Evolutionary conservation across 2,888 invertebrate species (phyloP), one percentile per base, ranked within the genome.

Genomic region (Apocheima hispidaria): DNA sequence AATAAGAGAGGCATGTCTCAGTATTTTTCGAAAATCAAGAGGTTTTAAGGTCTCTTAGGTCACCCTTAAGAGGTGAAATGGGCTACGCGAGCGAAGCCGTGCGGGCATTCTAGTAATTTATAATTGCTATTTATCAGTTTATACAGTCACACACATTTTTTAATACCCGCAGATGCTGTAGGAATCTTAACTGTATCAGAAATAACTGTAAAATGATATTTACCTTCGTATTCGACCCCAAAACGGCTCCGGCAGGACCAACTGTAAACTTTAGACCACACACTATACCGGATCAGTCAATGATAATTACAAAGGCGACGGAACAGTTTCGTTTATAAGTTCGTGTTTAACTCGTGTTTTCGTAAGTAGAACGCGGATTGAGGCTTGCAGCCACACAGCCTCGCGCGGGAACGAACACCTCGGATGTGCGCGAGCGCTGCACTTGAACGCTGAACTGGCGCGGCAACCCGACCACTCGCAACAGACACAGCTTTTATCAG

Each of bases 381-480:
- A 65, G 70, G 72, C 74, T 77, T 71, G 53, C 65, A 78, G 61
- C 66, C 79, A 83, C 82, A 84, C 87, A 80, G 76, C 85, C 82
- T 81, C 79, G 81, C 82, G 73, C 77, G 74, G 68, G 70, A 74
- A 77, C 84, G 75, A 82, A 77, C 84, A 81, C 81, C 82, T 74
- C 74, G 77, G 83, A 82, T 88, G 86, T 90, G 90, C 88, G 88
- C 71, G 75, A 71, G 84, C 85, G 84, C 82, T 87, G 88, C 88
- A 88, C 88, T 86, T 90, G 87, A 88, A 81, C 90, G 83, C 87
- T 87, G 88, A 90, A 90, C 90, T 86, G 85, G 79, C 83, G 74
- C 76, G 79, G 44, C 74, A 77, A 88, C 80, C 81, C 88, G 80
- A 35, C 81, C 81, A 62, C 70, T 63, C 49, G 62, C 57, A 73